Evolutionary conservation across 1,140 invertebrate genomes (phyloP).

Genomic region (Zaprionus lachaisei): DNA sequence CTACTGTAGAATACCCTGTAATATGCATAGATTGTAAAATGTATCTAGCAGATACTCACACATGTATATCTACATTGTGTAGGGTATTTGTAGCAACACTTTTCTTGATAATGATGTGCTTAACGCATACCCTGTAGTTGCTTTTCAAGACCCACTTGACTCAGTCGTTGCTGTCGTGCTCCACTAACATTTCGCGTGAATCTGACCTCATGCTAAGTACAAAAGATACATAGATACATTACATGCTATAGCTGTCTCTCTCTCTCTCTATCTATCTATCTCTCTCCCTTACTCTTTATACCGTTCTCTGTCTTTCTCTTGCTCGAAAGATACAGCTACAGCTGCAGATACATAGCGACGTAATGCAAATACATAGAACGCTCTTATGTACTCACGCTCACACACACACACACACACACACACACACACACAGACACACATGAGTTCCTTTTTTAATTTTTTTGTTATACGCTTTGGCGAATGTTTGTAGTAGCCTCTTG

Average conservation of each 20-base stretch:
- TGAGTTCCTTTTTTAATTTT: slow-evolving; percentile 29
- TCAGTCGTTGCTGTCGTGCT: background rate
- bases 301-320: background rate
- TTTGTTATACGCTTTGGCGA: slow-evolving; percentile 28
- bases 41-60: too few species aligned
- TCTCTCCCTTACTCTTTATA: background rate
- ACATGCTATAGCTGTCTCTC: background rate
- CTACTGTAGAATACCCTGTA: too few species aligned
- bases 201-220: slow-evolving; percentile 41
- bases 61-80: too few species aligned
- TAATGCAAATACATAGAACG: slow-evolving; percentile 39
- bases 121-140: background rate
- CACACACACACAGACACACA: slow-evolving; percentile 1
- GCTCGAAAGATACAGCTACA: slow-evolving; percentile 12
- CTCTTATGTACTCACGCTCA: slow-evolving; percentile 1
- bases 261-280: background rate
- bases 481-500: slow-evolving; percentile 42
- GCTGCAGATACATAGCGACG: slow-evolving; percentile 17
- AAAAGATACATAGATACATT: slow-evolving; percentile 16
- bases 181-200: slow-evolving; percentile 33
- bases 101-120: background rate
- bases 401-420: slow-evolving; percentile 1
- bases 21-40: too few species aligned
- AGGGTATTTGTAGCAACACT: too few species aligned
- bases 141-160: background rate